Percentiles rank a stretch among this genome's conserved stretches.
Evolutionary conservation across 2,797 vertebrate genomes (phyloP).

Genomic region (Pangasius djambal): DNA sequence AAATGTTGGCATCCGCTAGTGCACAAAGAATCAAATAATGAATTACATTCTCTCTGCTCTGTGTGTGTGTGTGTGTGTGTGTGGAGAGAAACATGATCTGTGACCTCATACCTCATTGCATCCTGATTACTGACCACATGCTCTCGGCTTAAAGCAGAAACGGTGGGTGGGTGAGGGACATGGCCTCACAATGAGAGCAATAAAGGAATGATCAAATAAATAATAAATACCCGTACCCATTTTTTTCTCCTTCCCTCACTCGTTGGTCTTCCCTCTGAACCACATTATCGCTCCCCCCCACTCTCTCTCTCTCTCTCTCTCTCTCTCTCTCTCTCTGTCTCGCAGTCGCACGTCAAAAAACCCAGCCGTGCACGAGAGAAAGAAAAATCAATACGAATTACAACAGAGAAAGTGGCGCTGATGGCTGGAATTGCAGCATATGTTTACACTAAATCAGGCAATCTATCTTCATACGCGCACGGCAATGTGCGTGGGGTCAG

Average conservation of each 20-base stretch:
- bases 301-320: slow-evolving; percentile 30
- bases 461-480: slow-evolving; percentile 83
- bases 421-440: slow-evolving; percentile 82
- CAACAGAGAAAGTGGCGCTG: slow-evolving; percentile 77
- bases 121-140: slow-evolving; percentile 25
- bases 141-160: slow-evolving; percentile 12
- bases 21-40: neutral
- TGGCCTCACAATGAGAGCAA: slow-evolving; percentile 39
- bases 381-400: slow-evolving; percentile 85
- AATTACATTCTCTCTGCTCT: neutral
- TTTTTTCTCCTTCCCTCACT: slow-evolving; percentile 34
- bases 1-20: neutral
- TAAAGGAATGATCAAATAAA: slow-evolving; percentile 52
- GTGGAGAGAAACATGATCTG: slow-evolving; percentile 28
- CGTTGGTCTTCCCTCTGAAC: slow-evolving; percentile 47
- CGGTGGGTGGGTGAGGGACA: slow-evolving; percentile 31
- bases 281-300: slow-evolving; percentile 61
- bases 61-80: slow-evolving; percentile 11
- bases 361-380: slow-evolving; percentile 56
- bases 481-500: slow-evolving; percentile 70
- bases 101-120: slow-evolving; percentile 37
- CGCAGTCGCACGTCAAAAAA: slow-evolving; percentile 55
- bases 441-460: slow-evolving; percentile 86
- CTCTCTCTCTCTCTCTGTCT: slow-evolving; percentile 49
- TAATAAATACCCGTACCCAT: slow-evolving; percentile 41